These are phyloP conservation scores for Corythaeola cristata DNA, from an alignment of 2,113 vertebrate genomes.

Conservation along the genomic window DNA sequence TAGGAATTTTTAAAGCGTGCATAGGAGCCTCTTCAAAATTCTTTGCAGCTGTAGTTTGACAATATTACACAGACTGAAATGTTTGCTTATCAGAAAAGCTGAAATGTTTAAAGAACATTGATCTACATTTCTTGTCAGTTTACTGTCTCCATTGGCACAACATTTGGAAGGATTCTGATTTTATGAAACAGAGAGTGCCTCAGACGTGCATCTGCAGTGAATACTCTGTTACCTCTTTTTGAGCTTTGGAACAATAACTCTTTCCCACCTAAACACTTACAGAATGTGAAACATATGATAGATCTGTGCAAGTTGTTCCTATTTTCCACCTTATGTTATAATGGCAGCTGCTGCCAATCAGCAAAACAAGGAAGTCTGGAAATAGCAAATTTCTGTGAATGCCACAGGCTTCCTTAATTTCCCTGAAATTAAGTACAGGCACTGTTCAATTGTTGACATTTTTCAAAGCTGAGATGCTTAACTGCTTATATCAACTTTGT, in stretches of 20 bases:
- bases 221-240: slow-evolving; percentile 38
- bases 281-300: slow-evolving; percentile 71
- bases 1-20: slow-evolving; percentile 60
- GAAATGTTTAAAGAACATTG: slow-evolving; percentile 75
- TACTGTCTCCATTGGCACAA: slow-evolving; percentile 72
- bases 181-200: slow-evolving; percentile 47
- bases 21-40: slow-evolving; percentile 66
- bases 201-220: slow-evolving; percentile 62
- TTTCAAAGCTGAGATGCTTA: not conserved
- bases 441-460: not conserved
- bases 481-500: not conserved
- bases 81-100: slow-evolving; percentile 71
- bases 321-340: slow-evolving; percentile 61
- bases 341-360: slow-evolving; percentile 55
- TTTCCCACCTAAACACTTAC: slow-evolving; percentile 63
- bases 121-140: slow-evolving; percentile 74
- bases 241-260: slow-evolving; percentile 71
- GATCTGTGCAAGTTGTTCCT: slow-evolving; percentile 68
- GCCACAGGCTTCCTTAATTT: slow-evolving; percentile 16
- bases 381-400: not conserved
- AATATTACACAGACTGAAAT: slow-evolving; percentile 71
- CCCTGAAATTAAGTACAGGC: not conserved
- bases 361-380: slow-evolving; percentile 28
- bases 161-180: slow-evolving; percentile 71
- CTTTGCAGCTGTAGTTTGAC: slow-evolving; percentile 73